Evolutionary conservation across 2,113 vertebrate species (phyloP), one percentile per base, ranked within the genome.

Genomic region (Festucalex cinctus): DNA sequence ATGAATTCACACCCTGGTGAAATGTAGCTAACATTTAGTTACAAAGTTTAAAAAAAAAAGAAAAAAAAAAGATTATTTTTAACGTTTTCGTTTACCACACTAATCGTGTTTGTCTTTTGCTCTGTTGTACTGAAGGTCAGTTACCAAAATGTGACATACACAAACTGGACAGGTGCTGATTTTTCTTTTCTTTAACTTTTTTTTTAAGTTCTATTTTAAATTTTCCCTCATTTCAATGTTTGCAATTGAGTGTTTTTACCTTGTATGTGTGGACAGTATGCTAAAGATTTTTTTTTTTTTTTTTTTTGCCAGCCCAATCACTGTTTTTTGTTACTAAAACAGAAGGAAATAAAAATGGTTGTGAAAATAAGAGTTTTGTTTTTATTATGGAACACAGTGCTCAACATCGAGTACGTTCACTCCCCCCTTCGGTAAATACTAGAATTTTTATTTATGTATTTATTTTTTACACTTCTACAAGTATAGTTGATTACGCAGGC

Each of bases 261-360:
- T 53, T 70, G 54, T 63, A 37, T 37, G 54, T 63, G 70, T 56
- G 48, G 65, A 19, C 72, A 68, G 64, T 35, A 70, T 70, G 32
- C 70, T 61, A 67, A 82, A 66, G n/a, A 5, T 53, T 1, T 53
- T 53, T 49, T 19, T 49, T 49, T 48, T 26, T n/a, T 57, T 17
- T 17, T 32, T 2, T 65, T 70, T 74, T 61, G 76, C 53, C 78
- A 66, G 70, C 73, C 86, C 61, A 62, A n/a, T 79, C 35, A 17
- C 71, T 69, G 60, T 66, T 46, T 66, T 71, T 62, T 72, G 43
- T 80, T 66, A 86, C 91, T 65, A 64, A 82, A 74, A 76, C 61
- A 87, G 88, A 86, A 86, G 51, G 82, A 73, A 91, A 91, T 88
- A 88, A 91, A 90, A 87, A 80, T 65, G 6, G 7, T 74, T 73